A percentile compares a stretch with the other conserved stretches of the same genome.
These are phyloP conservation scores for Dolichotis patagonum DNA, from an alignment of 2,113 vertebrate genomes.

Conservation along the genomic window DNA sequence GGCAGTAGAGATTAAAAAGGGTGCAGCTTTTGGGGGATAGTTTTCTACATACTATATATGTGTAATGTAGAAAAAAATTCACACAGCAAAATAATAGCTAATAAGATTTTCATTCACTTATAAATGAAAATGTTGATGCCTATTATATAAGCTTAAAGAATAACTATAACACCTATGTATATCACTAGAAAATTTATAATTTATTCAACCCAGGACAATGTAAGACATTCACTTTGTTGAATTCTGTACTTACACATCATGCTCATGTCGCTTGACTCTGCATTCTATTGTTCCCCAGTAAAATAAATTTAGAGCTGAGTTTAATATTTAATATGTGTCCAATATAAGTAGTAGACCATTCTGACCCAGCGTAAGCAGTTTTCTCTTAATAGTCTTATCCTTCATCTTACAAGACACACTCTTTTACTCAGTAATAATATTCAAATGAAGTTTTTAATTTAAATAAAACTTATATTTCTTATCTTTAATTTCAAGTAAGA, in stretches of 20 bases:
- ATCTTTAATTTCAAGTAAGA: not conserved
- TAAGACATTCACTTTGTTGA: not conserved
- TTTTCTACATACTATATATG: not conserved
- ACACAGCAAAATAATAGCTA: not conserved
- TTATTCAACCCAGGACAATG: not conserved
- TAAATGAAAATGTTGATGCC: not conserved
- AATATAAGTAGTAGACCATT: not conserved
- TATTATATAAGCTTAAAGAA: not conserved
- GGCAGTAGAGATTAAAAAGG: not conserved
- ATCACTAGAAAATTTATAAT: not conserved
- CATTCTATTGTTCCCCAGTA: fast-evolving
- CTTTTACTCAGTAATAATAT: not conserved
- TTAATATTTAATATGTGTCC: not conserved
- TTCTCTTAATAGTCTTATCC: not conserved
- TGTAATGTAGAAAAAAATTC: not conserved
- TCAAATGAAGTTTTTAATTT: not conserved
- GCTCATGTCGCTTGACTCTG: not conserved
- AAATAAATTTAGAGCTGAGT: not conserved
- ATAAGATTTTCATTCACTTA: not conserved
- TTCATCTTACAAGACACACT: not conserved
- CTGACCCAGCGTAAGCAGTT: not conserved
- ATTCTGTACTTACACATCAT: not conserved
- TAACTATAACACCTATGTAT: not conserved
- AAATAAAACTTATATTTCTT: not conserved
- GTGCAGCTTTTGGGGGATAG: not conserved